Evolutionary conservation across 1,140 invertebrate species (phyloP), one percentile per base, ranked within the genome.

Genomic region (Eulimnadia texana): DNA sequence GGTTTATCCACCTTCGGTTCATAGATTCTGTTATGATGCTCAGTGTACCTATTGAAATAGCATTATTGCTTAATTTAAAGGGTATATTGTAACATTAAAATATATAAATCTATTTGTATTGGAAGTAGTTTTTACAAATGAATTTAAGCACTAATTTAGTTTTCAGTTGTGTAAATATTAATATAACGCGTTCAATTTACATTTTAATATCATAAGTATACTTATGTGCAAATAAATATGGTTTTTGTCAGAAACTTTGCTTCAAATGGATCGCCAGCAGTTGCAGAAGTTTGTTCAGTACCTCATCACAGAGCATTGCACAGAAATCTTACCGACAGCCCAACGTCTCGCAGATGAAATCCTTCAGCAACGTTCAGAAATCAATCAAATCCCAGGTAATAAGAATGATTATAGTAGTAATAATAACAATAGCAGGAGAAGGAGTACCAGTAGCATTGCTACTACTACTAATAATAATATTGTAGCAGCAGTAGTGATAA

Each of bases 251-350:
- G 90, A 93, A 80, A 91, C 90, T 3, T 77, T 94, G 16, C 80
- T 90, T 16, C 86, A 90, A 73, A 84, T 94, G 79, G 84, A 87
- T 71, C 73, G 88, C 49, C 85, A 90, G 68, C 85, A 90, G 71
- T 74, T 94, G 47, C 90, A 93, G 77, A 93, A 93, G 74, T 87
- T 94, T 76, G 85, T 91, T 50, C 91, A 93, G 75, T 93, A 92
- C 75, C 78, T 93, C 50, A 92, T 94, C 66, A 85, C 88, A 63
- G 88, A 91, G 72, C 89, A 84, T 75, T 89, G 86, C 74, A 92
- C 86, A 62, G 89, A 84, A 76, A 84, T 88, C 64, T 71, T 88
- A 64, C 85, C 85, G n/a, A 90, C 88, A 1, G 87, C 88, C n/a
- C 88, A 91, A 73, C 80, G 82, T 68, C 73, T 91, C 33, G 86